Base-by-base conservation (phyloP, 1,140 invertebrate species). In the Heliothis virescens region DNA sequence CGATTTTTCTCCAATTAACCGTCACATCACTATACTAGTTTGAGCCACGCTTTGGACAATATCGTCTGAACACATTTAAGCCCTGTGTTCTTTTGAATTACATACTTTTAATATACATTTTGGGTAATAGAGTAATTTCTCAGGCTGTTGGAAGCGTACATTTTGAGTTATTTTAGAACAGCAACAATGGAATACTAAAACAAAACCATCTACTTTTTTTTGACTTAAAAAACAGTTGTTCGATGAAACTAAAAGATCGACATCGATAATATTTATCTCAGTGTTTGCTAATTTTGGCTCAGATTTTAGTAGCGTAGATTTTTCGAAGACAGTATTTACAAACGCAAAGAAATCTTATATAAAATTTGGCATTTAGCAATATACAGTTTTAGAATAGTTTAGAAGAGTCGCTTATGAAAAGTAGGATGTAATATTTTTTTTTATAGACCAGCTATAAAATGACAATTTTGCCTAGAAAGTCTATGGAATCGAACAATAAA, bases 11-110 rank as follows among this genome's bases (percentile, higher is more conserved):
- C 47, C 48, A 47, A 21, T 69, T 71, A 78, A n/a, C 62, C 55
- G 55, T 55, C 12, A 34, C 26, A 53, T 62, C 18, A 74, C 74
- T 77, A 77, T 53, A 53, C 74, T 77, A 77, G 71, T 82, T 82
- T 82, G 81, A 82, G 81, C 81, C 63, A 60, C 76, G 73, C 60
- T 57, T 75, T 75, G 77, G 81, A 82, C 72, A 82, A 75, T 69
- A 76, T 82, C 73, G 47, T 69, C 26, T 82, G 81, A 82, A 82
- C 81, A 82, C 76, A 79, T 65, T 65, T n/a, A 52, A 77, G 48
- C 74, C 62, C 62, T 77, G 74, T 77, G 62, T 65, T 77, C 74
- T 55, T 65, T 71, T 71, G 67, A 71, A 55, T 18, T 55, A 71
- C 50, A 71, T 71, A 62, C 18, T 59, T 60, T n/a, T 50, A 26